Base-by-base conservation (phyloP, 2,888 invertebrate species). In the Gandaritis pyraliata region DNA sequence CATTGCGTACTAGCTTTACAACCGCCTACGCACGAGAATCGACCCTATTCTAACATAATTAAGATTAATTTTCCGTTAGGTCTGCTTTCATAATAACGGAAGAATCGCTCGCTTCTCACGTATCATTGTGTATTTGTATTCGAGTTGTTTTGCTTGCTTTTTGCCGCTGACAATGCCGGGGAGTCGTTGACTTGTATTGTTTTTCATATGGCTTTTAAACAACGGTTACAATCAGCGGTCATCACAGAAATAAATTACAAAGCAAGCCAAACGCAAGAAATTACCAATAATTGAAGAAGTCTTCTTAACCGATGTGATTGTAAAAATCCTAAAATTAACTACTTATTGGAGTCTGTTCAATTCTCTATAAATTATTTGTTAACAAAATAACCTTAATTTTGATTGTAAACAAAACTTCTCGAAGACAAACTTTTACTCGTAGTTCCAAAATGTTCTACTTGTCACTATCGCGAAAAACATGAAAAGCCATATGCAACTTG, bases 61-160 rank as follows among this genome's bases (percentile, higher is more conserved):
- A 82, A 82, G 76, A 78, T 86, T 83, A 73, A 82, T 78, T 79
- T 78, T 79, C 72, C 74, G 85, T 81, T 86, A 86, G 86, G 87
- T 82, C 72, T 83, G 90, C 90, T 90, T 90, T 84, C 86, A 85
- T 86, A 81, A 87, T 80, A 66, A 78, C 72, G 80, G 78, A 72
- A 77, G 77, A 72, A 70, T 77, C 85, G 87, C 87, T 83, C 89
- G 91, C 91, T 90, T 91, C 88, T 89, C 91, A 90, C 90, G 84
- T 84, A 81, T 83, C 88, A 89, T 90, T 84, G 82, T 83, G 85
- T 87, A 87, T 88, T 83, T 80, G 82, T 88, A 80, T 87, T 83
- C 82, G 82, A 85, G 76, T 90, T 88, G 88, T 86, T 89, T 91
- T 88, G 91, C 90, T 90, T 88, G 91, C 91, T 91, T 90, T 74